phyloP scores from a whole-genome alignment of 1,140 invertebrate genomes.

The Drosophila yakuba region DNA sequence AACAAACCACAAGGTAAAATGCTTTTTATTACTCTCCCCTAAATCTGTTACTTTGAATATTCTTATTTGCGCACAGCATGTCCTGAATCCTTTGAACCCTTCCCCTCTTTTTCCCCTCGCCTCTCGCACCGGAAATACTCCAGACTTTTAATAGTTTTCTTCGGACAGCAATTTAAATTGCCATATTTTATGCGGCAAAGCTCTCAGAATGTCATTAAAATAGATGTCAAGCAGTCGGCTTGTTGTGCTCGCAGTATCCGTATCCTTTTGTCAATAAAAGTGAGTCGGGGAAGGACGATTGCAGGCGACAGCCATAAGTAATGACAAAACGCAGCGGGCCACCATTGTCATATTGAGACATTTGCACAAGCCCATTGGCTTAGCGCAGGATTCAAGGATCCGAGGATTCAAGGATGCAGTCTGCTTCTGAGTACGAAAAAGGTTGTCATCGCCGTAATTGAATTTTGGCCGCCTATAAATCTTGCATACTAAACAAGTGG shows the following conservation, averaged over 20 bases:
- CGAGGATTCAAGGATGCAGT: conserved; percentile 26
- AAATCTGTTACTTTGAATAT: conserved; percentile 19
- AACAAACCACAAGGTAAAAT: conserved; percentile 84
- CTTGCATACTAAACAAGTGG: conserved; percentile 37
- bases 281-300: conserved; percentile 33
- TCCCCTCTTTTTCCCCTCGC: not conserved
- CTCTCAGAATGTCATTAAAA: conserved; percentile 78
- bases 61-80: conserved; percentile 36
- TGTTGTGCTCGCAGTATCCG: conserved; percentile 25
- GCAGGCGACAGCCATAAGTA: conserved; percentile 76
- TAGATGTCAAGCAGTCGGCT: conserved; percentile 58
- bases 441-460: conserved; percentile 49
- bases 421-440: conserved; percentile 21
- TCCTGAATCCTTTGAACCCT: conserved; percentile 7
- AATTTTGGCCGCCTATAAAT: conserved; percentile 42
- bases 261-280: conserved; percentile 36
- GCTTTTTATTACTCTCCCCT: conserved; percentile 32
- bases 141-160: conserved; percentile 61
- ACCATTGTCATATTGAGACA: conserved; percentile 83
- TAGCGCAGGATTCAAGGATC: conserved; percentile 23
- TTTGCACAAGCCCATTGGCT: conserved; percentile 46
- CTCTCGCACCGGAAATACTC: conserved; percentile 43
- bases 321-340: conserved; percentile 80
- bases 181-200: conserved; percentile 73
- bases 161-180: conserved; percentile 72